phyloP scores from a whole-genome alignment of 2,888 invertebrate species.

The Eupsilia transversa region DNA sequence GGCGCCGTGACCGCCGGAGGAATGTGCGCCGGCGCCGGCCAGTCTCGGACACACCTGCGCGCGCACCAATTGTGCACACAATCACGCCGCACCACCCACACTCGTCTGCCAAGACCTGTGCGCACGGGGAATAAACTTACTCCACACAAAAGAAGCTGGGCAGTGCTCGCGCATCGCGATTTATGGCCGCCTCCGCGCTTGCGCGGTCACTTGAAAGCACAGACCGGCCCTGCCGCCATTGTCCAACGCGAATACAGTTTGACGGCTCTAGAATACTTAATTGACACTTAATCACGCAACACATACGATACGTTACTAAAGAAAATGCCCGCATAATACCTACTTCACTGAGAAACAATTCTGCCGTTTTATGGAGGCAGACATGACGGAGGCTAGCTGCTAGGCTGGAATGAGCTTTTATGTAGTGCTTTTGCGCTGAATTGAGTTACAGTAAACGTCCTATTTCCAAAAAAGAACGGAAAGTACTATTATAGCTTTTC shows the following conservation, averaged over 20 bases:
- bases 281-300: constrained; percentile 63
- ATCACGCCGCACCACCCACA: constrained; percentile 70
- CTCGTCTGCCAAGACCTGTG: constrained; percentile 57
- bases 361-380: constrained; percentile 1
- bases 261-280: constrained; percentile 71
- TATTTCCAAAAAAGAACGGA: background rate
- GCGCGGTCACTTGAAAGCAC: constrained; percentile 74
- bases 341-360: constrained; percentile 23
- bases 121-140: constrained; percentile 56
- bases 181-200: constrained; percentile 69
- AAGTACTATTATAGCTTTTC: background rate
- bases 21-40: constrained; percentile 91
- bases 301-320: constrained; percentile 36
- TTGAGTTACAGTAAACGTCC: background rate
- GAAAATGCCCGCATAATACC: constrained; percentile 10
- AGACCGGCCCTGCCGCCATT: constrained; percentile 57
- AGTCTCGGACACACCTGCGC: constrained; percentile 93
- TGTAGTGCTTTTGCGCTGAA: background rate
- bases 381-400: background rate
- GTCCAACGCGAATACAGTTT: constrained; percentile 65
- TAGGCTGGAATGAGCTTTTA: background rate
- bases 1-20: constrained; percentile 86
- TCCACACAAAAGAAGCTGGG: constrained; percentile 66
- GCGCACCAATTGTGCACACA: constrained; percentile 74
- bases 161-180: constrained; percentile 72